phyloP scores from a whole-genome alignment of 2,888 invertebrate species.

The Dysmachus trigonus region DNA sequence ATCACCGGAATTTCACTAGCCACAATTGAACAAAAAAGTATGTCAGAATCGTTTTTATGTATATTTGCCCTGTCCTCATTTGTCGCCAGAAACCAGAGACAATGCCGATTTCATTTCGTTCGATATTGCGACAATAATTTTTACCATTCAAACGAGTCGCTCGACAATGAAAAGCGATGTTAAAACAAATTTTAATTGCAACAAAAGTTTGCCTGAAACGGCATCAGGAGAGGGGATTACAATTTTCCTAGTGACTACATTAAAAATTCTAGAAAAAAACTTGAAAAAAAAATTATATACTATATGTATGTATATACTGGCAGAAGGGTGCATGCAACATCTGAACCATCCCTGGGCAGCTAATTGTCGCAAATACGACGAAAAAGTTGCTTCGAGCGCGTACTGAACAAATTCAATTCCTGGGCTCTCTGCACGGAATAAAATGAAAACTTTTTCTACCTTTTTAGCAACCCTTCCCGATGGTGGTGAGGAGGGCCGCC shows the following conservation, averaged over 20 bases:
- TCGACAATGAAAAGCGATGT: not conserved
- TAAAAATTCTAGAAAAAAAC: not conserved
- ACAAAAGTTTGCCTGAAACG: slow-evolving; percentile 3
- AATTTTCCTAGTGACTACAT: slow-evolving; percentile 11
- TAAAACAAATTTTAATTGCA: slow-evolving; percentile 5
- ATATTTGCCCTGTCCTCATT: not conserved
- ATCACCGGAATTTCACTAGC: not conserved
- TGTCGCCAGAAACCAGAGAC: not conserved
- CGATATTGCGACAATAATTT: not conserved
- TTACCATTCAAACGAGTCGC: not conserved
- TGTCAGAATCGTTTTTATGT: not conserved
- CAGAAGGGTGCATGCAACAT: not conserved
- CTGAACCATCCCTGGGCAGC: not conserved
- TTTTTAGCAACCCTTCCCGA: not conserved
- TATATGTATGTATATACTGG: not conserved
- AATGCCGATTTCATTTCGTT: not conserved
- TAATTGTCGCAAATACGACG: not conserved
- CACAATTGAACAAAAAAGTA: not conserved
- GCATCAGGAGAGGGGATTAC: not conserved
- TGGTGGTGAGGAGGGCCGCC: not conserved
- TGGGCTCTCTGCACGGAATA: not conserved
- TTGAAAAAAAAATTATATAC: not conserved
- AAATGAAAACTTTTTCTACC: slow-evolving; percentile 16
- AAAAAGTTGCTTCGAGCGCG: slow-evolving; percentile 4
- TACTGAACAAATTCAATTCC: slow-evolving; percentile 26